These are phyloP conservation scores for Scolopax rusticola DNA, from an alignment of 2,797 vertebrate species.

Conservation along the genomic window DNA sequence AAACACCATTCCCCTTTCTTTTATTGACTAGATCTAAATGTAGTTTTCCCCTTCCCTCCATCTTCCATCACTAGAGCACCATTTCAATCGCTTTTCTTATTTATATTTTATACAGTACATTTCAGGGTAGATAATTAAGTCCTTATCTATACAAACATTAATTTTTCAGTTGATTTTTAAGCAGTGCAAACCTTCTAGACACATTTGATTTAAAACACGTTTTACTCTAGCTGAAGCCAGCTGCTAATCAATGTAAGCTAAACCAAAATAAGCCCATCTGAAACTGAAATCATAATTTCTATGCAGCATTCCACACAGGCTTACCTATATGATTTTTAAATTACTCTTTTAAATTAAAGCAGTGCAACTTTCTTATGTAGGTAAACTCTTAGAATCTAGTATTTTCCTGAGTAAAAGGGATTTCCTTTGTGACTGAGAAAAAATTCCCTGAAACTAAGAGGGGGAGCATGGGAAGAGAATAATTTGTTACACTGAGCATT, in stretches of 20 bases:
- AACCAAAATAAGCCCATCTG: constrained; percentile 44
- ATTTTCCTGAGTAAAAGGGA: constrained; percentile 5
- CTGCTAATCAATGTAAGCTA: constrained; percentile 61
- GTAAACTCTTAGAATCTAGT: neutral
- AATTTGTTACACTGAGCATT: neutral
- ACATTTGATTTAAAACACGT: constrained; percentile 45
- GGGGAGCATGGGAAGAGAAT: neutral
- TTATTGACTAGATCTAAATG: neutral
- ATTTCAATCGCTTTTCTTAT: constrained; percentile 43
- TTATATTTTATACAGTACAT: constrained; percentile 35
- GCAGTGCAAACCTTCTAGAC: constrained; percentile 50
- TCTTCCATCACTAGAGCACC: neutral
- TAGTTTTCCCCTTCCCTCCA: neutral
- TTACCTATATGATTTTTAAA: constrained; percentile 45
- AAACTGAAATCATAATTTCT: constrained; percentile 34
- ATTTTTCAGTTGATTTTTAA: constrained; percentile 55
- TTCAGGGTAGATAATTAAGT: constrained; percentile 51
- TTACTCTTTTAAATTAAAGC: constrained; percentile 39
- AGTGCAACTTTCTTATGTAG: neutral
- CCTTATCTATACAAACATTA: constrained; percentile 59
- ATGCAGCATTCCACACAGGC: neutral
- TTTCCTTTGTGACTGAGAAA: neutral
- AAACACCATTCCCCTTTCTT: neutral
- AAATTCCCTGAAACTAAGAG: neutral
- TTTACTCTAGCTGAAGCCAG: constrained; percentile 46